These are phyloP conservation scores for Torymus aiolomorphi DNA, from an alignment of 2,888 invertebrate genomes.

Conservation along the genomic window DNA sequence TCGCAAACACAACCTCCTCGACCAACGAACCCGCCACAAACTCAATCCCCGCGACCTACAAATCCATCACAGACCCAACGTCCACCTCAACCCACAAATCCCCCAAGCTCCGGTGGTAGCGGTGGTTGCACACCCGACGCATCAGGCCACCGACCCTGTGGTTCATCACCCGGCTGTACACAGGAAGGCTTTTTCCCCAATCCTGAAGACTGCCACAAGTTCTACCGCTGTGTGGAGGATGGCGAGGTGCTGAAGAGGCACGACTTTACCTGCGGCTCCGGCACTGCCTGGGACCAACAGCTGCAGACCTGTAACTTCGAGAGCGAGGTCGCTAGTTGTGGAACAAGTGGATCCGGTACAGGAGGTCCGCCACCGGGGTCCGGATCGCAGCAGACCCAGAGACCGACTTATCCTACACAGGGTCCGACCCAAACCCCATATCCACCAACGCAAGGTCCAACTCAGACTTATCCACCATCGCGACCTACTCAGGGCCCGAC, in stretches of 20 bases:
- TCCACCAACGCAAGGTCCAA: slow-evolving; percentile 23
- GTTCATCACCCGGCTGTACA: slow-evolving; percentile 54
- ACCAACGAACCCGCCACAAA: background rate
- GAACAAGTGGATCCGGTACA: background rate
- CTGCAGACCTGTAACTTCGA: slow-evolving; percentile 80
- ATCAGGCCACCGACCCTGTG: slow-evolving; percentile 58
- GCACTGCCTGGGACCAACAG: slow-evolving; percentile 84
- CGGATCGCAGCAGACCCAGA: slow-evolving; percentile 14
- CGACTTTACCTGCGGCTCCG: slow-evolving; percentile 81
- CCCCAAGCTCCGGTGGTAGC: slow-evolving; percentile 56
- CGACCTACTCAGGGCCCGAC: slow-evolving; percentile 1
- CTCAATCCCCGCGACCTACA: background rate
- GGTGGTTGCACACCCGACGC: background rate
- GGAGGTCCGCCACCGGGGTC: background rate
- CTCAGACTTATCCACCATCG: background rate
- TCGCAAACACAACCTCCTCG: slow-evolving; percentile 33
- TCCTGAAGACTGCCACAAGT: slow-evolving; percentile 82
- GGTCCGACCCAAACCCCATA: slow-evolving; percentile 31
- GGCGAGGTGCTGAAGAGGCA: slow-evolving; percentile 76
- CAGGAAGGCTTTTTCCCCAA: slow-evolving; percentile 85
- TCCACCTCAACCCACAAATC: slow-evolving; percentile 61
- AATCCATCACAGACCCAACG: slow-evolving; percentile 38
- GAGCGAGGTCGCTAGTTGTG: slow-evolving; percentile 75
- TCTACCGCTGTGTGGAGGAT: slow-evolving; percentile 85
- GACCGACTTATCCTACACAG: slow-evolving; percentile 27